A percentile compares a stretch with the other conserved stretches of the same genome.
These are phyloP conservation scores for Ptychoptera contaminata DNA, from an alignment of 2,888 invertebrate species.

Conservation along the genomic window DNA sequence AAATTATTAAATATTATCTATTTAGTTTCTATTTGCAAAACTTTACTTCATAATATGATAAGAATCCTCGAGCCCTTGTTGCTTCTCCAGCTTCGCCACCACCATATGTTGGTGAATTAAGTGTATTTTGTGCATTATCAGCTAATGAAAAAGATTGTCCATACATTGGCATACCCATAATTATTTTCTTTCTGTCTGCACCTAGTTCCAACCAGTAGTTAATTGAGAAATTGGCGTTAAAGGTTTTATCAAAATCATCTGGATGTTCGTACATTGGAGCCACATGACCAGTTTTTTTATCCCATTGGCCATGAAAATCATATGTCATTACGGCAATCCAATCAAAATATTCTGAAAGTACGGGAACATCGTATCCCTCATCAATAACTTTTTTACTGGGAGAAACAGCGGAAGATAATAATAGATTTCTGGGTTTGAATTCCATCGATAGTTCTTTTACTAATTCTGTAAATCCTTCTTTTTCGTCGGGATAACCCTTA, in stretches of 20 bases:
- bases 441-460: constrained; percentile 57
- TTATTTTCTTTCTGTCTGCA: constrained; percentile 58
- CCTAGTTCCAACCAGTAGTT: constrained; percentile 75
- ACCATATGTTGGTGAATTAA: constrained; percentile 67
- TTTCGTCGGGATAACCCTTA: constrained; percentile 68
- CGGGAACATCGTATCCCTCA: constrained; percentile 67
- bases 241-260: constrained; percentile 53
- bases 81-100: constrained; percentile 81
- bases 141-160: constrained; percentile 76
- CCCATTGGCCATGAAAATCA: constrained; percentile 86
- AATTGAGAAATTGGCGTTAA: constrained; percentile 77
- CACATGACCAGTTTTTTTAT: constrained; percentile 77
- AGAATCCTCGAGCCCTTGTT: constrained; percentile 73
- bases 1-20: constrained; percentile 29
- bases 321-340: constrained; percentile 89
- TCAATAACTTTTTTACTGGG: constrained; percentile 72
- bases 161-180: constrained; percentile 80
- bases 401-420: constrained; percentile 72
- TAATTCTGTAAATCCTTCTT: constrained; percentile 56
- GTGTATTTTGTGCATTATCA: constrained; percentile 42
- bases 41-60: constrained; percentile 62
- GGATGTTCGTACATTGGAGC: constrained; percentile 72
- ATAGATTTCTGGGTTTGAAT: constrained; percentile 52
- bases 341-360: constrained; percentile 59
- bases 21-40: constrained; percentile 30